Conservation (phyloP, 2,797 vertebrate genomes). For the Neopelma chrysocephalum region DNA sequence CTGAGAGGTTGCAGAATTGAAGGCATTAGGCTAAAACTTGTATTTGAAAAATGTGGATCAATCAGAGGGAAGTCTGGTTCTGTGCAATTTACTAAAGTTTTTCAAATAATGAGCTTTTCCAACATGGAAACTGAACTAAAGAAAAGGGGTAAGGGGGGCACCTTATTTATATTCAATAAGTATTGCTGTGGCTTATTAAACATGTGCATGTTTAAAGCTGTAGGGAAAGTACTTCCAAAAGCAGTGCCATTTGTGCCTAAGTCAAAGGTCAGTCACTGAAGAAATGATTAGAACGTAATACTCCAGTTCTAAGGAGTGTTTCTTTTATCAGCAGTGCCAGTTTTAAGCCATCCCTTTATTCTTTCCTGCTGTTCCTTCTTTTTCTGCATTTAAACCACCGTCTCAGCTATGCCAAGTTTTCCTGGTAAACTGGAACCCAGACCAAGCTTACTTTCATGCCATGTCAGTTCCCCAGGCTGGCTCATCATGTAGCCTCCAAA, state of each 20-base stretch:
- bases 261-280: background rate
- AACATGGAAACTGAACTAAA: background rate
- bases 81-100: background rate
- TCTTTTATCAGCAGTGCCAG: background rate
- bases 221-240: background rate
- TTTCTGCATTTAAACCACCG: background rate
- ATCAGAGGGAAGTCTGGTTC: background rate
- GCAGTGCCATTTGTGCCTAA: background rate
- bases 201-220: background rate
- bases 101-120: background rate
- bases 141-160: fast-evolving
- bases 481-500: fast-evolving
- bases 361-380: background rate
- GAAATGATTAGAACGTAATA: background rate
- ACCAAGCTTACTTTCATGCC: background rate
- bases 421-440: background rate
- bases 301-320: background rate
- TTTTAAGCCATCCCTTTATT: background rate
- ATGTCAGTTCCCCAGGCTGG: background rate
- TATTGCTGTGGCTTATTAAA: background rate
- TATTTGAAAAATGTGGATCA: background rate
- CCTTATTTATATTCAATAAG: background rate
- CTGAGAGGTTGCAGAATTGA: background rate
- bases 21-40: background rate
- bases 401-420: background rate